These are phyloP conservation scores for Lacerta bilineata DNA, from an alignment of 2,797 vertebrate genomes.

Conservation along the genomic window DNA sequence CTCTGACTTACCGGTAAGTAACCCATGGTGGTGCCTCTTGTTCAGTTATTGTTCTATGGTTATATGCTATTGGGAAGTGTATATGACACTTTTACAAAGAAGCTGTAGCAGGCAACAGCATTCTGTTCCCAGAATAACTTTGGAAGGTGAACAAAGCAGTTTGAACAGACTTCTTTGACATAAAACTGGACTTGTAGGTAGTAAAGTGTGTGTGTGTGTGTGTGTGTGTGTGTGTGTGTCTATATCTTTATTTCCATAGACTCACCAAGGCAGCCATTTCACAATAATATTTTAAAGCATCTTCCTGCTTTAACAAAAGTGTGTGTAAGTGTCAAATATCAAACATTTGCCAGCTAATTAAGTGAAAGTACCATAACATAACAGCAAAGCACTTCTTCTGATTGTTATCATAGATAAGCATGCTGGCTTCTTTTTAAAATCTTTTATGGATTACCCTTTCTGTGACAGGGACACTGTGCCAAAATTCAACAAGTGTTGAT, in stretches of 20 bases:
- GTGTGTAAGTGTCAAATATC: background rate
- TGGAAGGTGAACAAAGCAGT: constrained; percentile 45
- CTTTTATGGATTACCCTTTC: constrained; percentile 37
- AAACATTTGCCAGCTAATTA: constrained; percentile 15
- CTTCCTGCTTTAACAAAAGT: background rate
- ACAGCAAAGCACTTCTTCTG: constrained; percentile 46
- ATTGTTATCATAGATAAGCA: background rate
- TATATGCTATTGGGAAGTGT: background rate
- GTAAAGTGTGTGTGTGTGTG: background rate
- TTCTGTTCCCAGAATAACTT: constrained; percentile 55
- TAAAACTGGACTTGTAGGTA: background rate
- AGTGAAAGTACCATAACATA: constrained; percentile 14
- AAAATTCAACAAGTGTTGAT: background rate
- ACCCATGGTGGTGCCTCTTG: background rate
- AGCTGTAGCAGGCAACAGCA: constrained; percentile 26
- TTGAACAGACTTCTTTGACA: constrained; percentile 55
- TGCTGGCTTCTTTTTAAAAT: constrained; percentile 50
- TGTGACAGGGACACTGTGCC: background rate
- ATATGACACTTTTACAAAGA: background rate
- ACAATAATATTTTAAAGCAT: constrained; percentile 50
- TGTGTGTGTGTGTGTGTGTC: no score
- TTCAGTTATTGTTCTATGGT: background rate
- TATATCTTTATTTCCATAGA: constrained; percentile 41
- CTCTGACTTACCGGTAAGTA: background rate
- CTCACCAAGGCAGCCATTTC: constrained; percentile 30